A percentile compares a stretch with the other conserved stretches of the same genome.
Evolutionary conservation across 2,797 vertebrate genomes (phyloP).

Genomic region (Hypotaenidia philippensis): DNA sequence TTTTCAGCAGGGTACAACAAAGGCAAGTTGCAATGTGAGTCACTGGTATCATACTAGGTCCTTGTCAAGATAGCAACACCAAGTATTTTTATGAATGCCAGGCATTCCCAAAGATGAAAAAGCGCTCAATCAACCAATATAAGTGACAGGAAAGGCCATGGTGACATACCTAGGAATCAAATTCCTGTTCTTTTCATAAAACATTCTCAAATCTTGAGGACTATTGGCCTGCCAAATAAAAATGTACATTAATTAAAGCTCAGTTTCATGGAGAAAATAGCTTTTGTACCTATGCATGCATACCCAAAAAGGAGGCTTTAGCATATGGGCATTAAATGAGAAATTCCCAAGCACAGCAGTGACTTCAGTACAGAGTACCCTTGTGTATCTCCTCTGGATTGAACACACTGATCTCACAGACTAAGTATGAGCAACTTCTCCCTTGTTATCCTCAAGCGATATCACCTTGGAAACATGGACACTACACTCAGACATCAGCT

Average conservation of each 20-base stretch:
- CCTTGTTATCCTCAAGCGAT: neutral
- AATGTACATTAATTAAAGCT: constrained; percentile 51
- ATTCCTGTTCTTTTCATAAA: constrained; percentile 97
- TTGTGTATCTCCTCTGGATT: neutral
- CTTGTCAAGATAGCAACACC: neutral
- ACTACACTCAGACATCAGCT: neutral
- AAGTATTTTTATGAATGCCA: neutral
- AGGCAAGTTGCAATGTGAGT: neutral
- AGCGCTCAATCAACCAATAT: neutral
- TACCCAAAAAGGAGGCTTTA: neutral
- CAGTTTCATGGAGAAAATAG: neutral
- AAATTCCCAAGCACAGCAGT: neutral
- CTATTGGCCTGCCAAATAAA: constrained; percentile 89
- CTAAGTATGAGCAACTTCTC: neutral
- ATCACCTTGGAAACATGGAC: neutral
- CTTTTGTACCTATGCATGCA: neutral
- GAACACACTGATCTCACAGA: neutral
- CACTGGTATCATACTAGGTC: neutral
- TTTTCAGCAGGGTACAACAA: neutral
- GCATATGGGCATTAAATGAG: neutral
- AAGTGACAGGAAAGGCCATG: neutral
- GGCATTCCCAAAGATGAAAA: neutral
- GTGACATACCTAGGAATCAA: constrained; percentile 91
- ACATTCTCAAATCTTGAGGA: constrained; percentile 96
- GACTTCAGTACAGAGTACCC: neutral